A percentile compares a stretch with the other conserved stretches of the same genome.
Conservation (phyloP, 2,888 invertebrate genomes). For the Tetropium fuscum region DNA sequence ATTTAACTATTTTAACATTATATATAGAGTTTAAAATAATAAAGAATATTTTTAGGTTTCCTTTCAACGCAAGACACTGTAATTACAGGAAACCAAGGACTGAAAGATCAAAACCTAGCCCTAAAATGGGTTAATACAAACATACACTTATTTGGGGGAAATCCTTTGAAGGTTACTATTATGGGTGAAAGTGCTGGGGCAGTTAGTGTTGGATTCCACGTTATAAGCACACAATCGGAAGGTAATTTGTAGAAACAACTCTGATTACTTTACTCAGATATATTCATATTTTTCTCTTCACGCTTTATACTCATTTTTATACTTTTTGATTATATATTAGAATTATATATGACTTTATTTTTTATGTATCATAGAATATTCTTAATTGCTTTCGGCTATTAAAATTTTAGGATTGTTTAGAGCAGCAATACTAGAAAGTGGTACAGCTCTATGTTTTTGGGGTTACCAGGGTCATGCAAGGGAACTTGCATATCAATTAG, state of each 20-base stretch:
- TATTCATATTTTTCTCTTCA: too few species aligned
- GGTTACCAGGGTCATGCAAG: background rate
- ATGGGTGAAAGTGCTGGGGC: conserved; percentile 36
- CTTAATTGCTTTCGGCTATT: too few species aligned
- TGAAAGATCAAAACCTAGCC: conserved; percentile 36
- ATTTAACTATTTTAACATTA: background rate
- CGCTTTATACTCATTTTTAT: too few species aligned
- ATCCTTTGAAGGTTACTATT: conserved; percentile 26
- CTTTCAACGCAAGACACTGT: conserved; percentile 20
- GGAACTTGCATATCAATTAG: conserved; percentile 19
- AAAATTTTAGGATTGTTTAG: conserved; percentile 27
- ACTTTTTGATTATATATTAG: too few species aligned
- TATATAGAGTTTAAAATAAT: background rate
- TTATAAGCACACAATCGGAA: conserved; percentile 15
- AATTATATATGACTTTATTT: too few species aligned
- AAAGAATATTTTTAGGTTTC: conserved; percentile 15
- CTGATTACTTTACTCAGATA: too few species aligned
- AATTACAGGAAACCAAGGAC: conserved; percentile 30
- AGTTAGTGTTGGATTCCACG: conserved; percentile 27
- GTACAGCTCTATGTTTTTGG: conserved; percentile 1
- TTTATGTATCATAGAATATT: too few species aligned
- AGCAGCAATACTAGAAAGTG: conserved; percentile 29
- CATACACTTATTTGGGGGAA: conserved; percentile 33
- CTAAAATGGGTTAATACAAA: conserved; percentile 33
- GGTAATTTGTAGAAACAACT: conserved; percentile 2